Evolutionary conservation across 2,797 vertebrate species (phyloP).

Genomic region (Otus scops): DNA sequence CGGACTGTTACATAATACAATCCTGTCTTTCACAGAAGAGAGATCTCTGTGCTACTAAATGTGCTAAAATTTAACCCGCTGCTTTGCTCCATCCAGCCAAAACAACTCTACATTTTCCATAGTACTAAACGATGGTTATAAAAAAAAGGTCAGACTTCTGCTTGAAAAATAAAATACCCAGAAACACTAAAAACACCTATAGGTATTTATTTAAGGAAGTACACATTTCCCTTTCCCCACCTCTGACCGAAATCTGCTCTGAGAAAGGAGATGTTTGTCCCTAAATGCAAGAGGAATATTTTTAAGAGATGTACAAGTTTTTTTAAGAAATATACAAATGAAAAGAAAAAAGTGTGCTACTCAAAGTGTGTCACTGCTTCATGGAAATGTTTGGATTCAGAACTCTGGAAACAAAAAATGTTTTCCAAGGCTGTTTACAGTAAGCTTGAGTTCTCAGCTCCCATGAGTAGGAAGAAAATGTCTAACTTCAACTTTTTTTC

Average conservation of each 20-base stretch:
- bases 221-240: slow-evolving; percentile 48
- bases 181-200: not conserved
- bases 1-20: slow-evolving; percentile 69
- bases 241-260: not conserved
- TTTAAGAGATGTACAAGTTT: too few relatives aligned
- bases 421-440: slow-evolving; percentile 59
- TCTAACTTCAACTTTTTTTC: not conserved
- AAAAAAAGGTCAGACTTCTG: not conserved
- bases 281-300: not conserved
- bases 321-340: not conserved
- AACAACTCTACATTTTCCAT: slow-evolving; percentile 48
- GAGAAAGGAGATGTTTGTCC: slow-evolving; percentile 18
- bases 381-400: slow-evolving; percentile 42
- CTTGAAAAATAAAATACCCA: slow-evolving; percentile 16
- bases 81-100: slow-evolving; percentile 51
- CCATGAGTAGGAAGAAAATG: slow-evolving; percentile 23
- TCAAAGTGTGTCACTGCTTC: not conserved
- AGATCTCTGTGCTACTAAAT: slow-evolving; percentile 59
- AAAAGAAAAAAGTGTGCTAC: not conserved
- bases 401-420: slow-evolving; percentile 28
- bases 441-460: slow-evolving; percentile 38
- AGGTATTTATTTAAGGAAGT: slow-evolving; percentile 63
- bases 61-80: slow-evolving; percentile 67
- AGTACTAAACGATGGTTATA: not conserved
- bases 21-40: slow-evolving; percentile 67